Conservation (phyloP, 2,113 vertebrate species). For the Oxyruncus cristatus region DNA sequence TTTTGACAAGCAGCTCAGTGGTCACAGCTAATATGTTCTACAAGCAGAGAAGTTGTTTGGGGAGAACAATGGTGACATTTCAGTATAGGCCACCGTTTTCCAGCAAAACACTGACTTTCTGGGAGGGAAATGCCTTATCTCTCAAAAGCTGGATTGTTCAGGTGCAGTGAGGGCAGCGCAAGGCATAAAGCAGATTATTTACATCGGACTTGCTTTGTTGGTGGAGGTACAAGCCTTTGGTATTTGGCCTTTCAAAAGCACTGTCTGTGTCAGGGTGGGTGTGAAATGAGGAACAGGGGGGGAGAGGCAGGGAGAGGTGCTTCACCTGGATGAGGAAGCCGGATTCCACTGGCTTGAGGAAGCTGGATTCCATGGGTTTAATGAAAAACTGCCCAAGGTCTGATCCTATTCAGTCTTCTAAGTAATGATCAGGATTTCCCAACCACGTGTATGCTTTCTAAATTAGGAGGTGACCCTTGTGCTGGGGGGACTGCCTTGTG, state of each 20-base stretch:
- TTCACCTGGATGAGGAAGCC: background rate
- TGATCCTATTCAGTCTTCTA: background rate
- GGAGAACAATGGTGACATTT: conserved; percentile 47
- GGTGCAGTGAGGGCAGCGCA: background rate
- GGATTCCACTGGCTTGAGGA: background rate
- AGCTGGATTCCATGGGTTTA: background rate
- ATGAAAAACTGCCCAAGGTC: background rate
- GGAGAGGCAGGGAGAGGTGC: background rate
- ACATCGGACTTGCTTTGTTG: background rate
- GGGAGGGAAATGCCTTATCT: background rate
- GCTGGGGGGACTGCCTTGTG: background rate
- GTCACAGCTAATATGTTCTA: background rate
- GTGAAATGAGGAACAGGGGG: background rate
- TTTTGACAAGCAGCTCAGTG: background rate
- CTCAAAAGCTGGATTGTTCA: conserved; percentile 12
- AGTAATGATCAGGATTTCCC: background rate
- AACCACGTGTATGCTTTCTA: rapidly evolving
- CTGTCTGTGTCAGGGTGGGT: rapidly evolving
- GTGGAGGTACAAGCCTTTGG: background rate
- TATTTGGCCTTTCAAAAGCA: background rate
- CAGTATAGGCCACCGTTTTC: background rate
- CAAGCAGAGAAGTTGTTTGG: background rate
- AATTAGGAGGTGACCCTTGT: background rate
- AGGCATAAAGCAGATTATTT: background rate
- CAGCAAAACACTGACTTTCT: background rate